Conservation (phyloP, 2,888 invertebrate genomes). For the Sarcophaga rosellei region DNA sequence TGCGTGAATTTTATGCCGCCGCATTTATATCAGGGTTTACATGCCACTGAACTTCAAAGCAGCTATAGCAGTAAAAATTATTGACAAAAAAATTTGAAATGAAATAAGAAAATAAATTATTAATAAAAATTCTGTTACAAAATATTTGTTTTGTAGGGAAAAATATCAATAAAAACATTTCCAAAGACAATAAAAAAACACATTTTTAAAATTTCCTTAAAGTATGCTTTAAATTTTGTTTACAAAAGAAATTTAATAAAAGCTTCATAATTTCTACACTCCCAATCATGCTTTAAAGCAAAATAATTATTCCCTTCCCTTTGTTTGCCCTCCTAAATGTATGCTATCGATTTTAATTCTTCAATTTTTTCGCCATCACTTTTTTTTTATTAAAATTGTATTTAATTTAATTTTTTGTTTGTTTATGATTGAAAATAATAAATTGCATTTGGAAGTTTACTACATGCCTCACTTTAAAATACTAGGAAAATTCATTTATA, state of each 20-base stretch:
- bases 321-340: no score
- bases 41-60: slow-evolving; percentile 20
- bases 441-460: no score
- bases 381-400: no score
- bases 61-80: background rate
- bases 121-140: background rate
- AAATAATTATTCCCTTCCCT: background rate
- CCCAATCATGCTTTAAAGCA: background rate
- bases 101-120: background rate
- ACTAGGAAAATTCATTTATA: no score
- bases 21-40: background rate
- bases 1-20: background rate
- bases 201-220: background rate
- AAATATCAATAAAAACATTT: background rate
- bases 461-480: no score
- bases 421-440: no score
- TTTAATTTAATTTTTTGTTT: no score
- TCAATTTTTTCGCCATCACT: no score
- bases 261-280: background rate
- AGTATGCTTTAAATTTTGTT: background rate
- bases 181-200: background rate
- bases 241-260: background rate
- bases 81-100: background rate
- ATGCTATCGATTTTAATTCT: no score
- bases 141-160: background rate